Base-by-base conservation (phyloP, 2,113 vertebrate species). In the Takifugu flavidus region DNA sequence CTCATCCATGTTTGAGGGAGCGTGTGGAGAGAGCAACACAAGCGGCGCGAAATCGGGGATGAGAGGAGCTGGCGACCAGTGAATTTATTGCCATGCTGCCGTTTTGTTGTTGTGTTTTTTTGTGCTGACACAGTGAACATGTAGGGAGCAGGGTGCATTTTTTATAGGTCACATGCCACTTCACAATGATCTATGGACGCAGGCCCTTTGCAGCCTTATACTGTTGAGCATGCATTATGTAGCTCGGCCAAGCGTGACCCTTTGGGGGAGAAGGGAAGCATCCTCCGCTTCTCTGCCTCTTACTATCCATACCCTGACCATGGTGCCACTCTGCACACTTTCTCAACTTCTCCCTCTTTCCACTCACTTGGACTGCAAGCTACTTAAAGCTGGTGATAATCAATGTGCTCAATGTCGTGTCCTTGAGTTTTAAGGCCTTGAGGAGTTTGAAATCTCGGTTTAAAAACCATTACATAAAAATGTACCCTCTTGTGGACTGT, bases 111-210 rank as follows among this genome's bases (percentile, higher is more conserved):
- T 77, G 69, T 82, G 66, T 72, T 79, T 68, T 78, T 57, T 90
- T 84, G 72, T 89, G 89, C 86, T 89, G 87, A 90, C 86, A 80
- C 78, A 65, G 77, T 69, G 72, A 87, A 86, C 79, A 71, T 63
- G 67, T 65, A 75, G 75, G 62, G 66, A 75, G 78, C 73, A 78
- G 75, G 73, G 71, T 65, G 67, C 31, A 12, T 14, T 70, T 55
- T 80, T 82, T 82, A 89, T 88, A 89, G 87, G 89, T 91, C 89
- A 82, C 78, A 89, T 82, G 87, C 85, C 89, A 84, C 67, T 84
- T 85, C 79, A 78, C 78, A 76, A 82, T 89, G 87, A 91, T 90
- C 82, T 89, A 90, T 86, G 72, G 84, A 84, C 57, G 65, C 72
- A 66, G 77, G 75, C 56, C 78, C 77, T 70, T 78, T 72, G 72